These are phyloP conservation scores for Rhinopithecus roxellana DNA, from an alignment of 2,113 vertebrate species.

Conservation along the genomic window DNA sequence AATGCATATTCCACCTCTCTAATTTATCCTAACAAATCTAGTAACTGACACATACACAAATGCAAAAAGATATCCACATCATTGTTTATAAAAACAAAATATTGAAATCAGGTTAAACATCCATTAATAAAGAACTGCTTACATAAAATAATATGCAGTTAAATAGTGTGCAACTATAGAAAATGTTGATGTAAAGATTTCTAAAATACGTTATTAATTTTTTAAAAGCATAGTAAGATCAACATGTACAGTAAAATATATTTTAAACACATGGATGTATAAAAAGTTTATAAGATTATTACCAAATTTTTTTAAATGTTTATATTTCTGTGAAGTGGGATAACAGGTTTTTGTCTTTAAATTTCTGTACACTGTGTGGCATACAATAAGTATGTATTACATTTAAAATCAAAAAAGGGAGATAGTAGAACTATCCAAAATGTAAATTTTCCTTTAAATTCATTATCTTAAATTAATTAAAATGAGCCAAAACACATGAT, in stretches of 20 bases:
- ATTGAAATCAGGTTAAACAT: neutral
- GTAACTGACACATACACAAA: neutral
- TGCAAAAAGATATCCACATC: neutral
- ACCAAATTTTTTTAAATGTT: neutral
- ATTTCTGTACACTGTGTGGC: neutral
- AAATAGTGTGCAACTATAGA: neutral
- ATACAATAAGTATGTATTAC: neutral
- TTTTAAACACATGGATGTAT: neutral
- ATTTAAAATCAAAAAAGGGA: neutral
- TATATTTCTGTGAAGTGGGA: neutral
- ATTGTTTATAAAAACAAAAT: conserved; percentile 39
- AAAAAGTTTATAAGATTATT: neutral
- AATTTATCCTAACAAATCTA: conserved; percentile 18
- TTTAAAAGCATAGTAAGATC: neutral
- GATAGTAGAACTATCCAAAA: neutral
- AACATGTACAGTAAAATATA: neutral
- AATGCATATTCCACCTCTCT: neutral
- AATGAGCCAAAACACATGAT: conserved; percentile 22
- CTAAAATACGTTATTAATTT: neutral
- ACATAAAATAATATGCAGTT: neutral
- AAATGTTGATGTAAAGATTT: neutral
- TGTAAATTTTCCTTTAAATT: conserved; percentile 20
- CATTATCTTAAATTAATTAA: conserved; percentile 40
- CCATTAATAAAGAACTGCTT: neutral
- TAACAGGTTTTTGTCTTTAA: neutral